Conservation (phyloP, 2,888 invertebrate species). For the Cataglyphis livida region DNA sequence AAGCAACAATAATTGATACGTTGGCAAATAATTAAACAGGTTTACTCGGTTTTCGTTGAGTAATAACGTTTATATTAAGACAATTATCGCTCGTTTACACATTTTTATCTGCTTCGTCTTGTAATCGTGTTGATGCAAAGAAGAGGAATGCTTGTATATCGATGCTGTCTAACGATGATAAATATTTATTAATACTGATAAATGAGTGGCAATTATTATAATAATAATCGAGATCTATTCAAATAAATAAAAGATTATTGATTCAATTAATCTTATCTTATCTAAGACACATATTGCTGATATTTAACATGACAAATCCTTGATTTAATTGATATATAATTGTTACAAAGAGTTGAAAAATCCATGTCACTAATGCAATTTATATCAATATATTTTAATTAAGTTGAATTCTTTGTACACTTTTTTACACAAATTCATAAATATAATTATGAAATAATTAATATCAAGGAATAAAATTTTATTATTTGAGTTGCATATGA, state of each 20-base stretch:
- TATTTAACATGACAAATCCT: background rate
- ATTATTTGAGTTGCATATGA: background rate
- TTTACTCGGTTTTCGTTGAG: conserved; percentile 1
- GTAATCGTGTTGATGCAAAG: background rate
- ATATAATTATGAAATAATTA: background rate
- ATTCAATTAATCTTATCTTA: background rate
- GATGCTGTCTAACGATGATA: background rate
- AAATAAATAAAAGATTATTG: background rate
- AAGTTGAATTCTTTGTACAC: background rate
- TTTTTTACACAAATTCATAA: background rate
- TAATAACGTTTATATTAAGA: conserved; percentile 31
- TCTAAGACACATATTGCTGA: background rate
- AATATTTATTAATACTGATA: background rate
- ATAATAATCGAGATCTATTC: background rate
- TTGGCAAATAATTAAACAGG: conserved; percentile 13
- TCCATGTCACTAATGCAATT: background rate
- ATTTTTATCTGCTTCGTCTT: background rate
- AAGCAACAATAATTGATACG: conserved; percentile 13
- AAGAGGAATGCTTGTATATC: background rate
- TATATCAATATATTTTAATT: background rate
- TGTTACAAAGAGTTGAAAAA: background rate
- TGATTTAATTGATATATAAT: background rate
- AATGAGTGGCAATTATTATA: background rate
- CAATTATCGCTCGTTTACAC: background rate
- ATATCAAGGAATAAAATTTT: background rate